Base-by-base conservation (phyloP, 92 coral and sea anemone species). In the Ricordea florida region DNA sequence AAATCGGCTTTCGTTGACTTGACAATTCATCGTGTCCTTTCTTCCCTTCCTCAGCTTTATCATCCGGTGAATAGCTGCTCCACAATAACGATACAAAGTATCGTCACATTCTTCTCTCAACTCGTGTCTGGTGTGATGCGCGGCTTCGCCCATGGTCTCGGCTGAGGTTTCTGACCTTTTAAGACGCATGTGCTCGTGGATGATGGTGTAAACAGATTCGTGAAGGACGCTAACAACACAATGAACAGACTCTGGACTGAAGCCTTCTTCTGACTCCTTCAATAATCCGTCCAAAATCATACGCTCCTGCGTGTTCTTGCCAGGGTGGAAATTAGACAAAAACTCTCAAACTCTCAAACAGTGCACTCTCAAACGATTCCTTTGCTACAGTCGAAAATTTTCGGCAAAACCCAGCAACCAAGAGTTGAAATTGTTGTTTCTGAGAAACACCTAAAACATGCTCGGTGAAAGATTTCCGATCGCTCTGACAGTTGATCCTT, bases 261-360 rank as follows among this genome's bases (percentile, higher is more conserved):
- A 38, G 33, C 15, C 4, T 4, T 41, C 23, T 15, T 61, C 42
- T 6, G 49, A 22, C 26, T 15, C 25, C 47, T 37, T 40, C 23
- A 61, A 26, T 61, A 61, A 0, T n/a, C 68, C 27, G 49, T 62
- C 69, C 9, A 62, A 32, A 13, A 62, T 62, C 69, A 62, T 62
- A 6, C 23, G 50, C 45, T 62, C 50, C 16, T 62, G 69, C 0
- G 37, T 41, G 6, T 18, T 27, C 26, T 5, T 41, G 6, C 40
- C 53, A 41, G 53, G 53, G 28, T 25, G 55, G 32, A 43, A 43
- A 40, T 63, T 63, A 18, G 51, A 23, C 27, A 63, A 26, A 25
- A 63, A 41, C 37, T 63, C n/a, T n/a, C n/a, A n/a, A n/a, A n/a
- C n/a, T n/a, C n/a, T n/a, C n/a, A n/a, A n/a, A n/a, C n/a, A n/a